Conservation (phyloP, 2,888 invertebrate genomes). For the Melanargia galathea region DNA sequence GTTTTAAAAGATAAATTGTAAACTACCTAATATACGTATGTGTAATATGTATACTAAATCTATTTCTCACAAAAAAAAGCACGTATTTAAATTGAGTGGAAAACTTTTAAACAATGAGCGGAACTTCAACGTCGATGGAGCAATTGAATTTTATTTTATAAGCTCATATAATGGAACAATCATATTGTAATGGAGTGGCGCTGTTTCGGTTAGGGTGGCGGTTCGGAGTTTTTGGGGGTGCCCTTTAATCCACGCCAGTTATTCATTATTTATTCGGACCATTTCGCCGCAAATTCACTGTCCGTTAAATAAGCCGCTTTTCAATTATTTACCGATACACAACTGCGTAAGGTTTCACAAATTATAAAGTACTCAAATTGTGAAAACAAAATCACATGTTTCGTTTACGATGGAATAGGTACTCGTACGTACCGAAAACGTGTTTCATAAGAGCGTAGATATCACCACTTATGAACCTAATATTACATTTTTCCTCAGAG, state of each 20-base stretch:
- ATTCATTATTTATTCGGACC: conserved; percentile 72
- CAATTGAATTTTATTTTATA: conserved; percentile 33
- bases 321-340: conserved; percentile 52
- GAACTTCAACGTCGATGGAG: conserved; percentile 9
- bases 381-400: neutral
- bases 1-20: too few relatives aligned
- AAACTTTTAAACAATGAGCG: neutral
- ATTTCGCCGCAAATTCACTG: conserved; percentile 67
- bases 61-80: neutral
- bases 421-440: neutral
- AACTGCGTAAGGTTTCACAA: conserved; percentile 10
- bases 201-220: conserved; percentile 51
- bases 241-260: conserved; percentile 68
- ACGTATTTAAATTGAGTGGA: neutral
- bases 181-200: conserved; percentile 47
- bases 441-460: neutral
- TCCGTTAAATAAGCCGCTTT: conserved; percentile 58
- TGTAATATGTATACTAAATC: neutral
- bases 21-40: neutral
- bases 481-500: neutral
- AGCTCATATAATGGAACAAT: conserved; percentile 46
- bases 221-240: conserved; percentile 53
- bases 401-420: neutral
- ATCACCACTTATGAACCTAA: neutral
- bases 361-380: conserved; percentile 12